These are phyloP conservation scores for Chymomyza costata DNA, from an alignment of 1,140 invertebrate genomes.

Conservation along the genomic window DNA sequence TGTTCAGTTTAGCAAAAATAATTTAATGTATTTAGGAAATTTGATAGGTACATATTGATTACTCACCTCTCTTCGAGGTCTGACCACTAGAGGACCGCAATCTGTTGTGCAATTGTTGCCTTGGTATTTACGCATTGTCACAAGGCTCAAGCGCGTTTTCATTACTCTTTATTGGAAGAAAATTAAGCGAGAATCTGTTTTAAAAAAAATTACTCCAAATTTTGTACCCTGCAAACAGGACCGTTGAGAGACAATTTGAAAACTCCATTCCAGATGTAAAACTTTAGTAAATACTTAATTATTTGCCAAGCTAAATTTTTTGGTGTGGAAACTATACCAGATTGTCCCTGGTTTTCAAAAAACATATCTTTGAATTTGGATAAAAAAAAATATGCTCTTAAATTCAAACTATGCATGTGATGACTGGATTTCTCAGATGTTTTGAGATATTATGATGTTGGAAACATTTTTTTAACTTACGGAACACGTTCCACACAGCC, in stretches of 20 bases:
- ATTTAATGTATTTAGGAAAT: background rate
- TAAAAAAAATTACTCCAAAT: background rate
- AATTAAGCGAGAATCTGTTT: background rate
- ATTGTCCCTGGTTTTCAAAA: too few species aligned
- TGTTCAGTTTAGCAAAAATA: background rate
- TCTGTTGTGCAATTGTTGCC: slow-evolving; percentile 44
- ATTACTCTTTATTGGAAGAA: slow-evolving; percentile 18
- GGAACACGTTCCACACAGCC: slow-evolving; percentile 50
- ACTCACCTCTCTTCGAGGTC: slow-evolving; percentile 47
- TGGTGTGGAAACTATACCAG: too few species aligned
- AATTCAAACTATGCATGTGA: too few species aligned
- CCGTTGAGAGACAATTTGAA: too few species aligned
- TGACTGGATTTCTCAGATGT: too few species aligned
- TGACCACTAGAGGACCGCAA: slow-evolving; percentile 48
- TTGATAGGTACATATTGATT: background rate
- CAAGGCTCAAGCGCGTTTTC: slow-evolving; percentile 47
- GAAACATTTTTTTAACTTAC: slow-evolving; percentile 38
- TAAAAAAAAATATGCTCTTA: too few species aligned
- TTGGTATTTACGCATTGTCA: slow-evolving; percentile 60
- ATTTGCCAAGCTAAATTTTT: too few species aligned
- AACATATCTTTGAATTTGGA: too few species aligned
- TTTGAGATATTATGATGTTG: too few species aligned
- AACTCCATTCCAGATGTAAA: too few species aligned
- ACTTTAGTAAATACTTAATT: too few species aligned
- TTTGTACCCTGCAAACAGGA: too few species aligned